Evolutionary conservation across 2,888 invertebrate species (phyloP), one percentile per base, ranked within the genome.

Genomic region (Pseudeuparius sepicola): DNA sequence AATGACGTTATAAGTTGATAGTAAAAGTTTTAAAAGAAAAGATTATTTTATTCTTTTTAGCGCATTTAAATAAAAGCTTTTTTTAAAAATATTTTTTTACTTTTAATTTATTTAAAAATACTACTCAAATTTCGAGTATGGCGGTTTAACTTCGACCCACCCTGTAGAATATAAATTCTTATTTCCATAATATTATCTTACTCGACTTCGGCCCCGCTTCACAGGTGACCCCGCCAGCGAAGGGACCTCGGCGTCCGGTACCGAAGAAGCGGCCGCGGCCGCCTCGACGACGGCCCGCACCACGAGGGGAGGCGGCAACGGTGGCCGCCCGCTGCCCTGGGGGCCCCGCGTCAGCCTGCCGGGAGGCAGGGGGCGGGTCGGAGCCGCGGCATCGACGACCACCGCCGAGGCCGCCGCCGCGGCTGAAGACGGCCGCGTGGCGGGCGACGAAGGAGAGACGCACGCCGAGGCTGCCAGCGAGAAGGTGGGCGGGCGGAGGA

Each of bases 341-440:
- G 78, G 78, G 2, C 71, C 75, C 2, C 69, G 76, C 49, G 62
- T 81, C 28, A 78, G 75, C 53, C 57, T 78, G 42, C 48, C 48
- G 14, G 70, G 56, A 25, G 59, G 65, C 34, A 65, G 73, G 50
- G 66, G 70, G 2, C 68, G 69, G 7, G 56, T 64, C 18, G 48
- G 53, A 30, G 59, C 55, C 1, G 55, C 59, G 1, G 62, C 65
- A 1, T 60, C 68, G 1, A 67, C 68, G 1, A 64, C 68, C 4
- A 41, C 41, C 10, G 56, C 66, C n/a, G n/a, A n/a, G 4, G 56
- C 62, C 1, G 61, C 68, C 2, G 67, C 68, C 28, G 56, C 63
- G 4, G 62, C 66, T 4, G 63, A 59, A 42, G 55, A 53, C 25
- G 50, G 51, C 30, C 46, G 49, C 18, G 52, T 49, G 7, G 53